Percentiles rank a stretch among this genome's conserved stretches.
Conservation (phyloP, 2,888 invertebrate species). For the Odontocolon sp. region DNA sequence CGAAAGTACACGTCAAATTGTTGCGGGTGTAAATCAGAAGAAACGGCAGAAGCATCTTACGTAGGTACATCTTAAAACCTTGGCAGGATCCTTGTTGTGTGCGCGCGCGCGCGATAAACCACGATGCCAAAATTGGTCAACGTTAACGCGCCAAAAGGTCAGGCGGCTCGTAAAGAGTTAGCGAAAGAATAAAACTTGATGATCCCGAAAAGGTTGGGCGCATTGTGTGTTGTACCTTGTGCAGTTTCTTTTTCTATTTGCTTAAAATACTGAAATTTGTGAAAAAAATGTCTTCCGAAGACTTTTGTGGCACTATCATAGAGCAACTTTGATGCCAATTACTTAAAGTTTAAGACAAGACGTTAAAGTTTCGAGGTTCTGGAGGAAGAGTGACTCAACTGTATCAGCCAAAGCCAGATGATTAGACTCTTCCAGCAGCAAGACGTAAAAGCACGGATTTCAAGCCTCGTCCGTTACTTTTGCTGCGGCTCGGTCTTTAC, state of each 20-base stretch:
- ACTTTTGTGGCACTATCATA: no score
- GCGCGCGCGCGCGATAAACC: conserved; percentile 49
- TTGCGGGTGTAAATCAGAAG: conserved; percentile 50
- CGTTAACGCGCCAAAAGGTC: conserved; percentile 65
- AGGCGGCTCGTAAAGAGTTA: conserved; percentile 68
- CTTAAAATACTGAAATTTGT: neutral
- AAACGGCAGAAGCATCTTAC: conserved; percentile 16
- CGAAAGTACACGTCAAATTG: conserved; percentile 1
- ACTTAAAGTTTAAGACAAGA: conserved; percentile 40
- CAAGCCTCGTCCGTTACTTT: conserved; percentile 52
- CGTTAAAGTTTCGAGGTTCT: conserved; percentile 20
- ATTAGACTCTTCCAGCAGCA: no score
- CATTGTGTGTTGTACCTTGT: conserved; percentile 26
- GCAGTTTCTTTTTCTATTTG: neutral
- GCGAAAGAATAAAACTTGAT: conserved; percentile 67
- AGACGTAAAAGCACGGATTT: conserved; percentile 58
- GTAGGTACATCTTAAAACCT: no score
- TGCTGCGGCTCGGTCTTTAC: conserved; percentile 49
- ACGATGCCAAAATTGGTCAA: conserved; percentile 63
- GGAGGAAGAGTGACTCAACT: conserved; percentile 49
- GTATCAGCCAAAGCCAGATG: no score
- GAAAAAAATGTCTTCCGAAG: neutral
- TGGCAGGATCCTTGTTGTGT: neutral
- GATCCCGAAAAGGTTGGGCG: conserved; percentile 55
- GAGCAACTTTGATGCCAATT: conserved; percentile 39